Percentiles rank a stretch among this genome's conserved stretches.
Evolutionary conservation across 1,140 invertebrate genomes (phyloP).

Genomic region (Pseudomyrmex gracilis): DNA sequence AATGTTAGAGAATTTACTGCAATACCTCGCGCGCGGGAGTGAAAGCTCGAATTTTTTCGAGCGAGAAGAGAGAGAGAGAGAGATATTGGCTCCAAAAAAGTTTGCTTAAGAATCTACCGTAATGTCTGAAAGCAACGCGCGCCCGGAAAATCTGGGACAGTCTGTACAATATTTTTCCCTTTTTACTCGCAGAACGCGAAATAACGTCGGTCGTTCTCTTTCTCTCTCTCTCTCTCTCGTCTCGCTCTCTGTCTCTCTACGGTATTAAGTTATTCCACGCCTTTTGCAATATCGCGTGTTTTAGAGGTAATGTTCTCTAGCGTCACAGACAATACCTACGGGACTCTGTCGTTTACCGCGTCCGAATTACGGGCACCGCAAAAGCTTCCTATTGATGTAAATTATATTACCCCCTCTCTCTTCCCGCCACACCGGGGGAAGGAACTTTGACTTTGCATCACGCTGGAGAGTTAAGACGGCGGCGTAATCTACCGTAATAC

Average conservation of each 20-base stretch:
- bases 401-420: constrained; percentile 23
- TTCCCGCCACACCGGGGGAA: too few species aligned
- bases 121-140: background rate
- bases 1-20: constrained; percentile 19
- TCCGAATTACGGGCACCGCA: constrained; percentile 10
- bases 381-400: constrained; percentile 32
- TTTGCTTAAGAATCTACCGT: constrained; percentile 14
- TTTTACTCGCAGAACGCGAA: constrained; percentile 13
- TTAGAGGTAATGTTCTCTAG: background rate
- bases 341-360: constrained; percentile 22
- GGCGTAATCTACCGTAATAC: constrained; percentile 45
- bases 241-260: background rate
- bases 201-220: too few species aligned
- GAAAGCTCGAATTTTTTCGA: constrained; percentile 24
- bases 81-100: constrained; percentile 15
- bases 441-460: constrained; percentile 31
- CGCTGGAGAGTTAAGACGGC: constrained; percentile 35
- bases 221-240: too few species aligned
- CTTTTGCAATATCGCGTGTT: constrained; percentile 6
- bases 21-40: background rate
- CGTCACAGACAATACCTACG: constrained; percentile 34
- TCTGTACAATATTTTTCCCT: constrained; percentile 8
- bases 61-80: background rate
- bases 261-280: constrained; percentile 18
- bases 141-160: constrained; percentile 15